Conservation (phyloP, 2,888 invertebrate species). For the Hemaris fuciformis region DNA sequence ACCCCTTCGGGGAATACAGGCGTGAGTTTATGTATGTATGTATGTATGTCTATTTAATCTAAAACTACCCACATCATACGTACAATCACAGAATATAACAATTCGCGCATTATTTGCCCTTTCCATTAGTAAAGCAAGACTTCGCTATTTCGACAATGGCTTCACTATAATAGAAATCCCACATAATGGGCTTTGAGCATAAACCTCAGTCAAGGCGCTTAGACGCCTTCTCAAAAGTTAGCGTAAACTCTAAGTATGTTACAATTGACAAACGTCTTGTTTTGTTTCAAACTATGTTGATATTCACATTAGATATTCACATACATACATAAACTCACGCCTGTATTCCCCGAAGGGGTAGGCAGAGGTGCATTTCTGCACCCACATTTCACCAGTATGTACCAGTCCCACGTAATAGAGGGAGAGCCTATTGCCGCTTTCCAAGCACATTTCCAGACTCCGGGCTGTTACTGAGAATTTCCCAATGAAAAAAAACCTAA, state of each 20-base stretch:
- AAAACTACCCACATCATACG: neutral
- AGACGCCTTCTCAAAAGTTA: neutral
- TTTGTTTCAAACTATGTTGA: neutral
- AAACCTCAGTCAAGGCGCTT: conserved; percentile 10
- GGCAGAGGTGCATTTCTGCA: too few relatives aligned
- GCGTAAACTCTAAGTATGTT: neutral
- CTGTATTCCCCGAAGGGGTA: too few relatives aligned
- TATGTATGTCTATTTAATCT: neutral
- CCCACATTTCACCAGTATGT: too few relatives aligned
- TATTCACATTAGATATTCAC: too few relatives aligned
- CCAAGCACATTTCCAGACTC: too few relatives aligned
- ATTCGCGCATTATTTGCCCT: conserved; percentile 16
- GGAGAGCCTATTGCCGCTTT: too few relatives aligned
- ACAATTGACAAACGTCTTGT: neutral
- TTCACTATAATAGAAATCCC: conserved; percentile 30
- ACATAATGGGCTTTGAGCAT: conserved; percentile 27
- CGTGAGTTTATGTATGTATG: too few relatives aligned
- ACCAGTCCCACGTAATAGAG: too few relatives aligned
- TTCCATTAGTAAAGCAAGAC: conserved; percentile 48
- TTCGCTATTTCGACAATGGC: conserved; percentile 41
- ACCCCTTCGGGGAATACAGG: too few relatives aligned
- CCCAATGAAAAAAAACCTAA: too few relatives aligned
- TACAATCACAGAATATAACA: conserved; percentile 7
- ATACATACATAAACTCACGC: too few relatives aligned
- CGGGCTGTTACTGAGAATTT: too few relatives aligned